Conservation (phyloP, 2,888 invertebrate species). For the Phengaris arion region DNA sequence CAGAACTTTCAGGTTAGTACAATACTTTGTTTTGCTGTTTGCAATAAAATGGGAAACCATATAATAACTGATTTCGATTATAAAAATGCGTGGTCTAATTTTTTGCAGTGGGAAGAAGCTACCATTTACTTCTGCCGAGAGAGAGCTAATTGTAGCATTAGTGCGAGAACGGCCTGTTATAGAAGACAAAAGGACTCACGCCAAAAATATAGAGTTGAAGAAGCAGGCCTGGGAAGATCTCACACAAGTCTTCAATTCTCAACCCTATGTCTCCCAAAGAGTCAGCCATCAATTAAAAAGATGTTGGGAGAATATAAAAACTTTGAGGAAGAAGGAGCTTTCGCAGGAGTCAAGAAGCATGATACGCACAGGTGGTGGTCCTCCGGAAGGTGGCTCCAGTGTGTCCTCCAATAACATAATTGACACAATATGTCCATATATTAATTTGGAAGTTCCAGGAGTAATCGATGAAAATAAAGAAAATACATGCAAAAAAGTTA, state of each 20-base stretch:
- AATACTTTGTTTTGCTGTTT: not conserved
- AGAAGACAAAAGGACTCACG: conserved; percentile 33
- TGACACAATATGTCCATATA: conserved; percentile 29
- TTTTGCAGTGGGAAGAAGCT: conserved; percentile 26
- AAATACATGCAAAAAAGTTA: too few species aligned
- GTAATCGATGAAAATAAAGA: conserved; percentile 22
- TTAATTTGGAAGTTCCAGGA: conserved; percentile 29
- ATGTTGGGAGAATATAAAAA: conserved; percentile 36
- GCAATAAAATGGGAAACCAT: not conserved
- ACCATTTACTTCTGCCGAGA: conserved; percentile 28
- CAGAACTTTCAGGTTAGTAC: not conserved
- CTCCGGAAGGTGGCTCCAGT: not conserved
- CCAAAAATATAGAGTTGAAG: conserved; percentile 33
- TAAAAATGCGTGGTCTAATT: not conserved
- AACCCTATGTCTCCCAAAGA: conserved; percentile 32
- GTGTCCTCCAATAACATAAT: conserved; percentile 19
- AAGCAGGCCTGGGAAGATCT: conserved; percentile 32
- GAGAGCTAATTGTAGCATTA: conserved; percentile 31
- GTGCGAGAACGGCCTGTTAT: conserved; percentile 33
- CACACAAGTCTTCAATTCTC: conserved; percentile 30
- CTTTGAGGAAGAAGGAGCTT: conserved; percentile 33
- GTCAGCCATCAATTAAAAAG: conserved; percentile 34
- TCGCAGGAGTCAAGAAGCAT: conserved; percentile 24
- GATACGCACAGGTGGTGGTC: conserved; percentile 18
- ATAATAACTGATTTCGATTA: not conserved